These are phyloP conservation scores for Ypsolopha sequella DNA, from an alignment of 2,888 invertebrate species.

Conservation along the genomic window DNA sequence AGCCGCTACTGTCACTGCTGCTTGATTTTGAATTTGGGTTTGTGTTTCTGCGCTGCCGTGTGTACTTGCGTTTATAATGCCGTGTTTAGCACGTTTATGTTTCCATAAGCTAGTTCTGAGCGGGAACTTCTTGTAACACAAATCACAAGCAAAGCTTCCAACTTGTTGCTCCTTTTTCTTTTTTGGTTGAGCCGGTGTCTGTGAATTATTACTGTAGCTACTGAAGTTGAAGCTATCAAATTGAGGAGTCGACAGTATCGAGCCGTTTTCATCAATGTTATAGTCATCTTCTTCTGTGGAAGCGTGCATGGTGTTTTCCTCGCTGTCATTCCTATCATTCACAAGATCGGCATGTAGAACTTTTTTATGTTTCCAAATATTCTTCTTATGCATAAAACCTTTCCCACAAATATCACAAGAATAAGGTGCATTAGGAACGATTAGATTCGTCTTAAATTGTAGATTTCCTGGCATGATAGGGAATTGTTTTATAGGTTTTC, in stretches of 20 bases:
- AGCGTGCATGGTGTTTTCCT: conserved; percentile 63
- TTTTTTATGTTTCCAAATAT: conserved; percentile 68
- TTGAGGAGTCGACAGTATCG: conserved; percentile 54
- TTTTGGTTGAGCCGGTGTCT: conserved; percentile 1
- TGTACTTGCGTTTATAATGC: conserved; percentile 42
- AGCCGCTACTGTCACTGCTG: conserved; percentile 17
- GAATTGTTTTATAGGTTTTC: conserved; percentile 51
- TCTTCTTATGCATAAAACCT: conserved; percentile 67
- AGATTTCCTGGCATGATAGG: conserved; percentile 40
- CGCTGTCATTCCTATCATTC: conserved; percentile 56
- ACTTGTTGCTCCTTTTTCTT: conserved; percentile 22
- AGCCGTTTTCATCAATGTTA: conserved; percentile 55
- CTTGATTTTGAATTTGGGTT: background rate
- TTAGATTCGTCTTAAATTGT: conserved; percentile 45
- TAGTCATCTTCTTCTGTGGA: conserved; percentile 65
- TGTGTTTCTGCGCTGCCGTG: conserved; percentile 14
- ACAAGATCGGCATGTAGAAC: conserved; percentile 61
- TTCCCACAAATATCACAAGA: conserved; percentile 77
- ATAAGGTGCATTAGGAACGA: conserved; percentile 63
- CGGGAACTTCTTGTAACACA: conserved; percentile 59
- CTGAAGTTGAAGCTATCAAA: conserved; percentile 63
- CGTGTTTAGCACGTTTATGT: conserved; percentile 65
- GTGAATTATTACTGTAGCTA: conserved; percentile 35
- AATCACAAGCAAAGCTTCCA: conserved; percentile 51
- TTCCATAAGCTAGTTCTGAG: conserved; percentile 59